These are phyloP conservation scores for Aurelia aurita complex sp. Pacific DNA, from an alignment of 30 jellyfish, hydroid and myxozoan genomes.

Conservation along the genomic window DNA sequence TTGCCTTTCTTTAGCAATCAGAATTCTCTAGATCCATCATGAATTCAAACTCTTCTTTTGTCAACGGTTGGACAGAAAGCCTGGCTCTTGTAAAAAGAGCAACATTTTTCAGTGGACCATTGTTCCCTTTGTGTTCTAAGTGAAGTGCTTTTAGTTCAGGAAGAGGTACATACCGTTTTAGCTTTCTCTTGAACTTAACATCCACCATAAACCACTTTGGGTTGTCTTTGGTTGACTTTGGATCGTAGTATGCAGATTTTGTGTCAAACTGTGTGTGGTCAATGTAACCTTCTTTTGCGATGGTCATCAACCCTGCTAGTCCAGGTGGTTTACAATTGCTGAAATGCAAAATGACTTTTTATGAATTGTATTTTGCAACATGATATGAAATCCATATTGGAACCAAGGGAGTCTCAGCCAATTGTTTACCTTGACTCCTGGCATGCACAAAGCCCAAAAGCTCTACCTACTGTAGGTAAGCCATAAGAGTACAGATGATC, in stretches of 20 bases:
- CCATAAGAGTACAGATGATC: too few species aligned
- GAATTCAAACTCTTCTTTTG: conserved; percentile 84
- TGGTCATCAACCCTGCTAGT: conserved; percentile 81
- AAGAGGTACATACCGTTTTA: conserved; percentile 74
- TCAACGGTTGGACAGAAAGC: conserved; percentile 89
- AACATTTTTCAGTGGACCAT: conserved; percentile 78
- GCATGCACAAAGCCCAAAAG: too few species aligned
- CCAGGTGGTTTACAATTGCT: conserved; percentile 97
- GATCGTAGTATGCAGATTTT: conserved; percentile 76
- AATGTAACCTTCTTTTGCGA: conserved; percentile 90
- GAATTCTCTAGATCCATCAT: conserved; percentile 40
- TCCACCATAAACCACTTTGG: conserved; percentile 98
- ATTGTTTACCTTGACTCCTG: too few species aligned
- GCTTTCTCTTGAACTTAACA: conserved; percentile 78
- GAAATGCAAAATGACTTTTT: neutral
- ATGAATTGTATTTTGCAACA: too few species aligned
- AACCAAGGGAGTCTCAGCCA: too few species aligned
- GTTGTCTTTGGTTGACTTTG: conserved; percentile 75
- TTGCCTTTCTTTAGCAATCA: neutral
- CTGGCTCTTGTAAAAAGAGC: conserved; percentile 86
- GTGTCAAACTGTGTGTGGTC: conserved; percentile 92
- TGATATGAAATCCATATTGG: too few species aligned
- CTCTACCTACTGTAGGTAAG: too few species aligned
- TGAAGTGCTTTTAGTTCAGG: conserved; percentile 71
- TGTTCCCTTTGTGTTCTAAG: conserved; percentile 66